A percentile compares a stretch with the other conserved stretches of the same genome.
phyloP scores from a whole-genome alignment of 2,113 vertebrate species.

The Leptocoma aspasia region DNA sequence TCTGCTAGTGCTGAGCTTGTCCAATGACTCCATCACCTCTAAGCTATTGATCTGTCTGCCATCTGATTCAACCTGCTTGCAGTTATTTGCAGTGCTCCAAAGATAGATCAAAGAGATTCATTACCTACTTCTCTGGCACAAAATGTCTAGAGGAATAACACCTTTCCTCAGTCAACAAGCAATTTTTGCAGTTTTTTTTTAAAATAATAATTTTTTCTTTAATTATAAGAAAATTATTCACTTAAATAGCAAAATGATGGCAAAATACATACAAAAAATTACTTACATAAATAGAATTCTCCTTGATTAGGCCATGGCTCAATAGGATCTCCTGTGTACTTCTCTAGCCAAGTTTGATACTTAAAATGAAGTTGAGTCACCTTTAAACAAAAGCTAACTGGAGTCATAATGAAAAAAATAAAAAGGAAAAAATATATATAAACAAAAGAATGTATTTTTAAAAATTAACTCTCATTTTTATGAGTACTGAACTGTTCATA shows the following conservation, averaged over 20 bases:
- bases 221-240: background rate
- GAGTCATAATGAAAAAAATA: background rate
- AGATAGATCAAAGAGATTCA: constrained; percentile 33
- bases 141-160: background rate
- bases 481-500: background rate
- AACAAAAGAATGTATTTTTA: rapidly evolving
- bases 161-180: background rate
- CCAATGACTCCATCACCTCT: constrained; percentile 29
- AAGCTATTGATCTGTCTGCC: constrained; percentile 65
- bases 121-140: constrained; percentile 14
- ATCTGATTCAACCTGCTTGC: constrained; percentile 52
- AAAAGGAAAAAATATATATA: no score
- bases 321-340: background rate
- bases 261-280: background rate
- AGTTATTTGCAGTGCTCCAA: constrained; percentile 42
- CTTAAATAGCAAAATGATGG: background rate
- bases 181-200: background rate
- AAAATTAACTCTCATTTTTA: background rate
- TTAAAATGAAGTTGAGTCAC: background rate
- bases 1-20: background rate
- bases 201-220: background rate
- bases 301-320: background rate
- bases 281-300: background rate
- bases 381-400: background rate
- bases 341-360: background rate